phyloP scores from a whole-genome alignment of 2,888 invertebrate species.

The Tetheella fluctuosa region DNA sequence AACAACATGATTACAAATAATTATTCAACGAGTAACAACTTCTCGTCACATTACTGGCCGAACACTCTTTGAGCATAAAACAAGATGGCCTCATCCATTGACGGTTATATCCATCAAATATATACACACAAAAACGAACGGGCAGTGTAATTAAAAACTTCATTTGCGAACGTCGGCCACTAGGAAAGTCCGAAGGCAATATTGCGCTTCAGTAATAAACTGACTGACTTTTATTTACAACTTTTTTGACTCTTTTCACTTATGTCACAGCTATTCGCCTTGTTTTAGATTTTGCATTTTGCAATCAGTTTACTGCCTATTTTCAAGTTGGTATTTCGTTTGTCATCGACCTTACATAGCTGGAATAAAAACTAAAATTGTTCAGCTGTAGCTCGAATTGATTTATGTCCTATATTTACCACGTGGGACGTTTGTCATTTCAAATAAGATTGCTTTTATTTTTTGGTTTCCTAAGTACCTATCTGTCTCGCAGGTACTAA shows the following conservation, averaged over 20 bases:
- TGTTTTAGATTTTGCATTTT: conserved; percentile 1
- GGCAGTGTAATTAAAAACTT: conserved; percentile 62
- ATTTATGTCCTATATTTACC: no score
- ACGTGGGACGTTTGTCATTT: no score
- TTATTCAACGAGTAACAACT: not conserved
- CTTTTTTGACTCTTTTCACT: conserved; percentile 23
- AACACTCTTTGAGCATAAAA: not conserved
- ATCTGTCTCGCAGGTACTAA: no score
- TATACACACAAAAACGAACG: conserved; percentile 29
- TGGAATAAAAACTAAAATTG: no score
- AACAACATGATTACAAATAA: no score
- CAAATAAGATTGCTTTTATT: no score
- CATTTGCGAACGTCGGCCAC: conserved; percentile 38
- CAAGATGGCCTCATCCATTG: conserved; percentile 25
- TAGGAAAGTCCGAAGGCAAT: conserved; percentile 32
- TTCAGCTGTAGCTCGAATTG: no score
- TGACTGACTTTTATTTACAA: conserved; percentile 23
- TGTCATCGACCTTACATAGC: no score
- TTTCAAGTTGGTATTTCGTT: no score
- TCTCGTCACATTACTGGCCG: not conserved
- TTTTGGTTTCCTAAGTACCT: no score
- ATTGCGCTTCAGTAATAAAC: conserved; percentile 43
- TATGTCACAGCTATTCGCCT: conserved; percentile 25
- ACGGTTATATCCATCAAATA: conserved; percentile 23
- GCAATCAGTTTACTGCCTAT: not conserved